Base-by-base conservation (phyloP, 2,113 vertebrate species). In the Alectura lathami region DNA sequence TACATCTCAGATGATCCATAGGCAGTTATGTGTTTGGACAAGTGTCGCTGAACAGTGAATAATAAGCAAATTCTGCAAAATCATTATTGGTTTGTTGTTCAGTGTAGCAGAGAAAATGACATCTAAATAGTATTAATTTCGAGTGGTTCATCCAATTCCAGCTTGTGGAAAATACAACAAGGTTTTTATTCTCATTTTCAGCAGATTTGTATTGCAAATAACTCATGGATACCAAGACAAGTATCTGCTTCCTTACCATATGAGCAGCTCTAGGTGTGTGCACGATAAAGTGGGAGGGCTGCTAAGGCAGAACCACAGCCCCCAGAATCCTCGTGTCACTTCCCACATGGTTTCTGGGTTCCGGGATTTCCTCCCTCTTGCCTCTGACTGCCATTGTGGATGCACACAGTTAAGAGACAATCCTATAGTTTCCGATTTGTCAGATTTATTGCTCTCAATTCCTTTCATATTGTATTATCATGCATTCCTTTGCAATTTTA, bases 21-120 rank as follows among this genome's bases (percentile, higher is more conserved):
- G 48, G 54, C 48, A 83, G 53, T 76, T 89, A 94, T 85, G 93
- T 93, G n/a, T 89, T 96, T 93, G 82, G 54, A 89, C 57, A 94
- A 91, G 15, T 93, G 83, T 91, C 47, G 57, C 54, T 63, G 83
- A 91, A 54, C 34, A 66, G 62, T 62, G 70, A 85, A 66, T 76
- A 80, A 81, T 70, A 79, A 75, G 53, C 16, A 93, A 91, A 86
- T 83, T 88, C 70, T 88, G 18, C 57, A 76, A 89, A 51, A 64
- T 80, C 54, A 60, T 77, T 84, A 26, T 43, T 89, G n/a, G 47
- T 79, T 85, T 94, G 53, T 83, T 21, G 18, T 53, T 95, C 57
- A 73, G 16, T 79, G 70, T 87, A 95, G 64, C 32, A 87, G 48
- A 8, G 56, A 78, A 67, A 87, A 47, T 4, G 3, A 43, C 27